Base-by-base conservation (phyloP, 2,797 vertebrate genomes). In the Aphelocoma californica region DNA sequence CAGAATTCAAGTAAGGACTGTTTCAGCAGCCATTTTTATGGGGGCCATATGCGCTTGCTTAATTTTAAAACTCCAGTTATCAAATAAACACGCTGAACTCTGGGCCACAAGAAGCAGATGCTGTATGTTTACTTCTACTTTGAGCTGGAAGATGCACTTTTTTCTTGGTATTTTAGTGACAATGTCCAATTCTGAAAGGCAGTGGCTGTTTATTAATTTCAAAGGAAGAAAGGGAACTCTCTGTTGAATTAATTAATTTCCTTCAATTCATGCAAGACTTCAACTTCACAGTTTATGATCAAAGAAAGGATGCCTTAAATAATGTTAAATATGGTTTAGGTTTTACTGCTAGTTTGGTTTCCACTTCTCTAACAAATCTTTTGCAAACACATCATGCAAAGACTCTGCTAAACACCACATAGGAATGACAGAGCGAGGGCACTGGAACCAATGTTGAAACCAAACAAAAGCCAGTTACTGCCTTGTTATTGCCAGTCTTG, bases 181-280 rank as follows among this genome's bases (percentile, higher is more conserved):
- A 67, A 44, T 24, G 17, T 29, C 48, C 70, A 77, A 51, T 62
- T 83, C 47, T 92, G 86, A 83, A 87, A 86, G 45, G 60, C 3
- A 0, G 67, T 67, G 36, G 40, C 51, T 86, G 45, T 56, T 86
- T 42, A 78, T 67, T 81, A 34, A 74, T 89, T 89, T 86, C 3
- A 6, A 79, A 88, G 61, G 42, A 83, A 50, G 58, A 90, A 92
- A 81, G 53, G 19, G 53, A 94, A 72, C 54, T 65, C 72, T 71
- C 60, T 45, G 54, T 44, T 83, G 90, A 92, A 95, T 94, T 91
- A 89, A 95, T 92, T 93, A 50, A 83, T 95, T 92, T 89, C 72
- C 44, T 89, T 87, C 82, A 78, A 65, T 81, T 85, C 60, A 64
- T 15, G 56, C 50, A 73, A 71, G 10, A 34, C 64, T 88, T 73